Base-by-base conservation (phyloP, 2,888 invertebrate genomes). In the Ichneumoninae sp. region DNA sequence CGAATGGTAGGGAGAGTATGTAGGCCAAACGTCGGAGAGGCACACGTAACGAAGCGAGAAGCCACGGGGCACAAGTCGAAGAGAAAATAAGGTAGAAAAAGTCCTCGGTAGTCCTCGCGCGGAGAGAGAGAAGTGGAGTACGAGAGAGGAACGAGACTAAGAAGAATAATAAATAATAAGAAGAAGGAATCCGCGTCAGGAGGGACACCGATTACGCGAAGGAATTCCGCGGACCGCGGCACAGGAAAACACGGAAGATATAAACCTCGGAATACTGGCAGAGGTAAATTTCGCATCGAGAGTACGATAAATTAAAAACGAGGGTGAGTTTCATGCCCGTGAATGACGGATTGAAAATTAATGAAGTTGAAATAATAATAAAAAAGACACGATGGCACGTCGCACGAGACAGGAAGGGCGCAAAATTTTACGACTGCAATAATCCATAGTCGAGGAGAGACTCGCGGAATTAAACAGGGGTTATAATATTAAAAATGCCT, bases 41-140 rank as follows among this genome's bases (percentile, higher is more conserved):
- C 83, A 81, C 75, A 83, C 81, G 83, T 85, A 81, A 85, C 74
- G 85, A 85, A 85, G 81, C 83, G 85, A 83, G 78, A 81, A 85
- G 70, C 74, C 73, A 69, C 74, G 50, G 60, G 44, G 77, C 73
- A 36, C 47, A n/a, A 71, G 75, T 73, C n/a, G 40, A 26, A 66
- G 85, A 83, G 81, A 81, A 79, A 79, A 83, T 81, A 81, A 81
- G 73, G 74, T 70, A 74, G 33, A 75, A 78, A 83, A 83, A 36
- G n/a, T 16, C 19, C 13, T 26, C 57, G 26, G 57, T 47, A 81
- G 85, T 22, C 22, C 22, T 22, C 22, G 22, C 71, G 68, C 54
- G 52, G 70, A 30, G 63, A n/a, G 69, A 83, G 78, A 54, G 71
- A 73, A 69, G 68, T 57, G 50, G 69, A 81, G 47, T 83, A 70